Conservation (phyloP, 2,888 invertebrate species). For the Drepanosiphum platanoidis region DNA sequence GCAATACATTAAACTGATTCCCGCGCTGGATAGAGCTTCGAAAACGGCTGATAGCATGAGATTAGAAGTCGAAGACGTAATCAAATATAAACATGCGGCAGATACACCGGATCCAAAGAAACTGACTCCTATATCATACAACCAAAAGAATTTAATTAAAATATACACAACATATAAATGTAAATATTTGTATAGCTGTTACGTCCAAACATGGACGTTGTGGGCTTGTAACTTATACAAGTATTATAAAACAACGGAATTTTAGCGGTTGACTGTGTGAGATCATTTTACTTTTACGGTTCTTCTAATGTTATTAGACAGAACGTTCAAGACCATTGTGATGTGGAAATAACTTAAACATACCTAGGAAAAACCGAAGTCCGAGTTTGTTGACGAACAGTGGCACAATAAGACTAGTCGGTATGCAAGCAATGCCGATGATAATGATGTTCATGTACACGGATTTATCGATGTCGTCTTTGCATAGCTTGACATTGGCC, state of each 20-base stretch:
- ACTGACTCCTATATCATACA: conserved; percentile 74
- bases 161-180: too few species aligned
- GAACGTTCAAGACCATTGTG: too few species aligned
- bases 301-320: too few species aligned
- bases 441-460: conserved; percentile 82
- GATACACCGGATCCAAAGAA: conserved; percentile 78
- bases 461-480: conserved; percentile 70
- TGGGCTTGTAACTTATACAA: too few species aligned
- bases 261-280: too few species aligned
- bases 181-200: too few species aligned
- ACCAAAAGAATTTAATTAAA: too few species aligned
- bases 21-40: conserved; percentile 81
- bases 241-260: too few species aligned
- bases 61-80: conserved; percentile 77
- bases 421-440: conserved; percentile 82
- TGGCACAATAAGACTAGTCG: conserved; percentile 81
- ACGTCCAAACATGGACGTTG: too few species aligned
- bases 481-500: conserved; percentile 45
- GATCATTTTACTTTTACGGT: too few species aligned
- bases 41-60: conserved; percentile 80
- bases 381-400: conserved; percentile 82
- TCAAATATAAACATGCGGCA: conserved; percentile 80
- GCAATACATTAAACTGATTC: conserved; percentile 83
- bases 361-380: conserved; percentile 83
- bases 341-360: too few species aligned